Base-by-base conservation (phyloP, 2,797 vertebrate genomes). In the Hybognathus amarus region DNA sequence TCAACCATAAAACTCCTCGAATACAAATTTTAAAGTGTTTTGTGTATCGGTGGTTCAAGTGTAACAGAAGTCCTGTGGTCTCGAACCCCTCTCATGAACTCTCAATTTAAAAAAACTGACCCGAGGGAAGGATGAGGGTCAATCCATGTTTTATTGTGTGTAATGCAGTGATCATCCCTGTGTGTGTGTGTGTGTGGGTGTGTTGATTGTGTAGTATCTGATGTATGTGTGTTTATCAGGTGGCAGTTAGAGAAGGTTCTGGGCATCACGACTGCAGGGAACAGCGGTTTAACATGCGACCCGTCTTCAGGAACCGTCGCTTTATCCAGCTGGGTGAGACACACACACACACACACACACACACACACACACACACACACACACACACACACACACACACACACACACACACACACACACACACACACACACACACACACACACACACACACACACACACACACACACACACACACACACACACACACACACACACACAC, bases 321-420 rank as follows among this genome's bases (percentile, higher is more conserved):
- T 56, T n/a, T 99, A 99, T 92, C 96, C 97, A 3, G 98, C 98
- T 83, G 98, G 98, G 98, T 99, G 88, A 98, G 97, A 94, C 10
- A 59, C 11, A 59, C 56, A 59, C 56, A 56, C 22, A n/a, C 54
- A 5, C 54, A n/a, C 54, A 10, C 22, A 56, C 7, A 22, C 20
- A 22, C 52, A 4, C 7, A 22, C 52, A 2, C n/a, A 56, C 8
- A n/a, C 20, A 22, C 52, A 4, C 8, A n/a, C 52, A 56, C 8
- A n/a, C 20, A 22, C 52, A 4, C 8, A n/a, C 52, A 56, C 8
- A n/a, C 20, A 22, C 52, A 4, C 8, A n/a, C 52, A 56, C 8
- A n/a, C 20, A 22, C 52, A 4, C 8, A n/a, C 52, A 56, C 8
- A n/a, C 20, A 22, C 52, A 4, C 8, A n/a, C 52, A 56, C 8